Conservation (phyloP, 2,888 invertebrate species). For the Phaedon cochleariae region DNA sequence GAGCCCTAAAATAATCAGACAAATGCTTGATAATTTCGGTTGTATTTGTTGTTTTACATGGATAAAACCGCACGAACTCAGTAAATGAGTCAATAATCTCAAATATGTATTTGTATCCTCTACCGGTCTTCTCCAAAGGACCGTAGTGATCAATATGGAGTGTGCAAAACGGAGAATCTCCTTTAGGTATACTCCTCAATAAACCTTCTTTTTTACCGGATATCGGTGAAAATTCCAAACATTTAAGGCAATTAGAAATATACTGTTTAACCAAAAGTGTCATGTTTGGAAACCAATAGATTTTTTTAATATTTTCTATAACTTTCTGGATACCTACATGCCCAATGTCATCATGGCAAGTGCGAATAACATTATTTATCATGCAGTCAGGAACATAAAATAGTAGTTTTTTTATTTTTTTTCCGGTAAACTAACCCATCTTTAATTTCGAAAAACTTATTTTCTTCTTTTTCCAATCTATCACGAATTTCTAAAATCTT, state of each 20-base stretch:
- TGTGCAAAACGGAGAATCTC: background rate
- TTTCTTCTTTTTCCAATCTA: conserved; percentile 1
- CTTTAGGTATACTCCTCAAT: conserved; percentile 1
- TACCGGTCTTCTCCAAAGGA: conserved; percentile 6
- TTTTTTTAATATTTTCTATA: background rate
- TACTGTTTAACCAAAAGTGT: background rate
- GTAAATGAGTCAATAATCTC: conserved; percentile 1
- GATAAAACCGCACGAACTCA: no score
- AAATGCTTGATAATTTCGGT: no score
- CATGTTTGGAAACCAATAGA: conserved; percentile 13
- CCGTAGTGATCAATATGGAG: conserved; percentile 13
- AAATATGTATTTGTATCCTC: conserved; percentile 6
- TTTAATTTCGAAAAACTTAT: conserved; percentile 17
- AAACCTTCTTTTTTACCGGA: background rate
- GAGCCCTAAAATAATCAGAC: no score
- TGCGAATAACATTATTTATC: conserved; percentile 19
- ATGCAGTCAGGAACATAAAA: conserved; percentile 25
- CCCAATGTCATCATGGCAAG: conserved; percentile 16
- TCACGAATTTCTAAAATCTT: conserved; percentile 33
- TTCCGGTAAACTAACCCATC: conserved; percentile 21
- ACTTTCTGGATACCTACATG: conserved; percentile 20
- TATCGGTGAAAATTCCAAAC: background rate
- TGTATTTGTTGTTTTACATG: no score
- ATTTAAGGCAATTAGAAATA: conserved; percentile 11
- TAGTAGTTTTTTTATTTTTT: conserved; percentile 15